These are phyloP conservation scores for Liopterus haemorrhoidalis DNA, from an alignment of 2,888 invertebrate species.

Conservation along the genomic window DNA sequence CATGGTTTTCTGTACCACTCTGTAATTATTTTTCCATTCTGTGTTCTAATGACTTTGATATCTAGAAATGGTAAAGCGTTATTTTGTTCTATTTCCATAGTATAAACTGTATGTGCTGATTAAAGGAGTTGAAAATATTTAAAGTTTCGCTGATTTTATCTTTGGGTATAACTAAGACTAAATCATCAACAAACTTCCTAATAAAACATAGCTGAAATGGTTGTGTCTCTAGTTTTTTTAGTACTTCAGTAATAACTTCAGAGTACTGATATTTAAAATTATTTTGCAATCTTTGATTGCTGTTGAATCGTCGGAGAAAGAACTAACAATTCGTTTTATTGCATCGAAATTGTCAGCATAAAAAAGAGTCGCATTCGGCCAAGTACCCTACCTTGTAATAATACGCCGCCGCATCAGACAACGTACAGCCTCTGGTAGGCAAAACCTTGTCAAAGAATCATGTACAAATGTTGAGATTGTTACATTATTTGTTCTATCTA, in stretches of 20 bases:
- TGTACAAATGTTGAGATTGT: not conserved
- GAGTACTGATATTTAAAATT: not conserved
- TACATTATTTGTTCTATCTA: slow-evolving; percentile 5
- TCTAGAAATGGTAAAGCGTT: too few relatives aligned
- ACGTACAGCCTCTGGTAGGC: slow-evolving; percentile 3
- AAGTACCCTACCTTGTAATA: not conserved
- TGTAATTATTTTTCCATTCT: too few relatives aligned
- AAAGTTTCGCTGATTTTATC: too few relatives aligned
- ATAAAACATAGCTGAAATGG: too few relatives aligned
- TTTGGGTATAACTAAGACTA: too few relatives aligned
- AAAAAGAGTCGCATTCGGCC: not conserved
- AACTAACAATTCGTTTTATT: slow-evolving; percentile 3
- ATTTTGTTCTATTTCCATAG: too few relatives aligned
- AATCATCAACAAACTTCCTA: too few relatives aligned
- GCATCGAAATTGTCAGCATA: slow-evolving; percentile 1
- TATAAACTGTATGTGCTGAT: too few relatives aligned
- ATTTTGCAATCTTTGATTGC: slow-evolving; percentile 5
- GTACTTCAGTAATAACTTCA: not conserved
- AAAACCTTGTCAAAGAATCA: slow-evolving; percentile 5
- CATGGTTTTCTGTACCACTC: too few relatives aligned
- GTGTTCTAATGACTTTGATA: too few relatives aligned
- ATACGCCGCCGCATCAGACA: slow-evolving; percentile 3
- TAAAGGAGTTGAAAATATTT: too few relatives aligned
- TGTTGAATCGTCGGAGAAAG: not conserved
- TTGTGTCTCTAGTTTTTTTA: too few relatives aligned